A percentile compares a stretch with the other conserved stretches of the same genome.
Conservation (phyloP, 2,888 invertebrate species). For the Leptinotarsa rubiginosa region DNA sequence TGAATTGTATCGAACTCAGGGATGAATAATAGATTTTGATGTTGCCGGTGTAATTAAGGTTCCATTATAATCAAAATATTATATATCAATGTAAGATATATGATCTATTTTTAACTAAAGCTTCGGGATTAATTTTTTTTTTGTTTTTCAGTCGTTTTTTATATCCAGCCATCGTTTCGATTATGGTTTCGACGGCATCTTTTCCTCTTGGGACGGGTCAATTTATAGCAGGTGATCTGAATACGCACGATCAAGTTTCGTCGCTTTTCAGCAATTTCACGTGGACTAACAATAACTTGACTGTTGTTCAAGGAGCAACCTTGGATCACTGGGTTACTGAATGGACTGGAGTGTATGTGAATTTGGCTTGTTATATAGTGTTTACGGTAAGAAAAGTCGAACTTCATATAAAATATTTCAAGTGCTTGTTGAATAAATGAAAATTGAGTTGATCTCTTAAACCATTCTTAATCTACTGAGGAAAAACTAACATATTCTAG, state of each 20-base stretch:
- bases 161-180: slow-evolving; percentile 91
- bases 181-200: slow-evolving; percentile 85
- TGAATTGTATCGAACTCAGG: no score
- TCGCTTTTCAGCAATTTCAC: slow-evolving; percentile 95
- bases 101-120: no score
- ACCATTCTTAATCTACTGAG: no score
- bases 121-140: background rate
- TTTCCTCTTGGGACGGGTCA: slow-evolving; percentile 94
- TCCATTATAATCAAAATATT: background rate
- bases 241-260: slow-evolving; percentile 71
- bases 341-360: slow-evolving; percentile 84
- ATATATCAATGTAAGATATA: background rate
- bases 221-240: slow-evolving; percentile 80
- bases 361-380: slow-evolving; percentile 83
- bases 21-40: no score
- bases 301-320: slow-evolving; percentile 85
- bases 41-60: background rate
- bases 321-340: slow-evolving; percentile 90
- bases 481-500: no score
- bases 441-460: no score
- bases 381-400: slow-evolving; percentile 77
- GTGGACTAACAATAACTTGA: slow-evolving; percentile 85
- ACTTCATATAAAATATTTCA: no score
- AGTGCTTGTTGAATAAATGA: no score
- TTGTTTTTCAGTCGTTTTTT: slow-evolving; percentile 76